Percentiles rank a stretch among this genome's conserved stretches.
Evolutionary conservation across 92 coral and sea anemone genomes (phyloP).

Genomic region (Epizoanthus fatuus): DNA sequence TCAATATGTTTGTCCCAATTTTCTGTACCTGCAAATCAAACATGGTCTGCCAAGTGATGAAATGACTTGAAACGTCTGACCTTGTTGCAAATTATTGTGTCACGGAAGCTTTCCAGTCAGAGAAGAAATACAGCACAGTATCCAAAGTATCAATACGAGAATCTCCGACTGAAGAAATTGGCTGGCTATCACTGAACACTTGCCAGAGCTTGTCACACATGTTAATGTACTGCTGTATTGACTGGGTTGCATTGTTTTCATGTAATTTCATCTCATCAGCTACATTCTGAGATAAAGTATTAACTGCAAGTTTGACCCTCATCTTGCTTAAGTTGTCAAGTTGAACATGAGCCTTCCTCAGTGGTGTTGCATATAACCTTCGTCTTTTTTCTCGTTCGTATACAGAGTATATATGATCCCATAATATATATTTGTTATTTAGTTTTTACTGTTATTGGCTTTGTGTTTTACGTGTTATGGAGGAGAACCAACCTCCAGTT

Average conservation of each 20-base stretch:
- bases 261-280: slow-evolving; percentile 25
- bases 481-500: no score
- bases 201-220: slow-evolving; percentile 40
- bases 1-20: neutral
- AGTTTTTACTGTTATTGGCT: no score
- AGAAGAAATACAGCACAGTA: slow-evolving; percentile 40
- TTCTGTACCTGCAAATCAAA: slow-evolving; percentile 54
- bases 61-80: slow-evolving; percentile 53
- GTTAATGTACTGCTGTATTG: slow-evolving; percentile 35
- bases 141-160: slow-evolving; percentile 35
- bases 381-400: slow-evolving; percentile 24
- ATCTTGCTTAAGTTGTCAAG: slow-evolving; percentile 49
- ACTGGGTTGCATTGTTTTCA: neutral
- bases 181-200: slow-evolving; percentile 45
- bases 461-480: no score
- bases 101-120: slow-evolving; percentile 47
- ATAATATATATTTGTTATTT: slow-evolving; percentile 35
- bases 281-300: slow-evolving; percentile 46
- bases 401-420: slow-evolving; percentile 56
- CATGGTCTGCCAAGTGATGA: slow-evolving; percentile 62
- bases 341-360: slow-evolving; percentile 51
- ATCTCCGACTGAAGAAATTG: slow-evolving; percentile 46
- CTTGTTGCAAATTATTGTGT: slow-evolving; percentile 32
- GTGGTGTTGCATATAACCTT: slow-evolving; percentile 40
- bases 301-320: slow-evolving; percentile 52